Base-by-base conservation (phyloP, 2,888 invertebrate genomes). In the Drosophila falleni region DNA sequence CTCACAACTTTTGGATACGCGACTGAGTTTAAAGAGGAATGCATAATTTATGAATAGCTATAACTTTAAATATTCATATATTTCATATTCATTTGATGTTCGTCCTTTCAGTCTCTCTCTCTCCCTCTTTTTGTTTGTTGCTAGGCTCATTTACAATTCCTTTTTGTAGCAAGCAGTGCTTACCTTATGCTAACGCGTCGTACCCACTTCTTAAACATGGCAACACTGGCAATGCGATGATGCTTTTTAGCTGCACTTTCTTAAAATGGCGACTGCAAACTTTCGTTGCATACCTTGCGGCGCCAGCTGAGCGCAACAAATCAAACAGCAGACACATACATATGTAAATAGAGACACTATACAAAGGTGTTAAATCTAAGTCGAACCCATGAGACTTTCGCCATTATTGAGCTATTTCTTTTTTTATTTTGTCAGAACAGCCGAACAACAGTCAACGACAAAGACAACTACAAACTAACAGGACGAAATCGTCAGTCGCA, bases 181-280 rank as follows among this genome's bases (percentile, higher is more conserved):
- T 90, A 92, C 92, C 92, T 92, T 74, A 92, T 87, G 78, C 92
- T 92, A 47, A 92, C 92, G 64, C 92, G 92, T 69, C 92, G 92
- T 78, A 92, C 92, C 92, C 92, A 92, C 88, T 92, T 92, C 81
- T 89, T 92, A 62, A 92, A 89, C 92, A 92, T 92, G 78, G 77
- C 71, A 77, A 75, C 71, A 44, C 79, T 74, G 79, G 61, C 35
- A 37, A 61, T 59, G 58, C 69, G 46, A 65, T 59, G 58, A n/a
- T n/a, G n/a, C n/a, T 64, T 77, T 58, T 50, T 47, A 37, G 53
- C 23, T 58, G 50, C 59, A 65, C 26, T 51, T 78, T 59, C 61
- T 60, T 62, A 72, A 66, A 55, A 69, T 58, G 64, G 62, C 44
- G 70, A 56, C 39, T 46, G 46, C 26, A 50, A 63, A 64, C 56